A percentile compares a stretch with the other conserved stretches of the same genome.
Conservation (phyloP, 1,140 invertebrate genomes). For the Papilio aristodemus region DNA sequence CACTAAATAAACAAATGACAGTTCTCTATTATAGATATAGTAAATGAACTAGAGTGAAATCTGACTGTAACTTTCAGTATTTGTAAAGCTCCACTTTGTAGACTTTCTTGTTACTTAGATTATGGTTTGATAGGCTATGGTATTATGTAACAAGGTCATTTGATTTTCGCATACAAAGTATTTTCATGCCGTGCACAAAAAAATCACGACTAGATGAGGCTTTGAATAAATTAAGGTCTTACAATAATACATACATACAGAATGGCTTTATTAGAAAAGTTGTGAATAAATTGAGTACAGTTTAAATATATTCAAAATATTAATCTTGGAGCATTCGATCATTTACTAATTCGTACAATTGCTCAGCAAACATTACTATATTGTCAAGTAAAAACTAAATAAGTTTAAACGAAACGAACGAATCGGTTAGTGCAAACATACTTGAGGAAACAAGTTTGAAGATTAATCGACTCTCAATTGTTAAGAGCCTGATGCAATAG, state of each 20-base stretch:
- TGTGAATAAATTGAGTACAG: neutral
- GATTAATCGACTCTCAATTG: constrained; percentile 26
- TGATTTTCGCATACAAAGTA: too few relatives aligned
- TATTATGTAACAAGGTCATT: too few relatives aligned
- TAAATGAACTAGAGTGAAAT: neutral
- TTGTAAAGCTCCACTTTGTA: too few relatives aligned
- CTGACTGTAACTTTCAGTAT: neutral
- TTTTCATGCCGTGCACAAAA: too few relatives aligned
- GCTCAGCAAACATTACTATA: constrained; percentile 8
- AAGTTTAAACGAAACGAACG: neutral
- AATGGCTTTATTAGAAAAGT: too few relatives aligned
- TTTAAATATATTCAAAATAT: neutral
- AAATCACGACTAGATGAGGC: too few relatives aligned
- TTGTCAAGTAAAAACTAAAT: constrained; percentile 16
- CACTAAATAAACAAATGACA: constrained; percentile 84
- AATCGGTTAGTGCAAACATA: constrained; percentile 15
- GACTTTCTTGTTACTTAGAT: too few relatives aligned
- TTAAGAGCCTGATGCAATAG: constrained; percentile 8
- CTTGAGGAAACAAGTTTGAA: constrained; percentile 13
- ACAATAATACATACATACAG: too few relatives aligned
- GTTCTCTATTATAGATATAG: neutral
- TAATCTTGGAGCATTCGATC: neutral
- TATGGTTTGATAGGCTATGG: too few relatives aligned
- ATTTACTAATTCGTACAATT: neutral
- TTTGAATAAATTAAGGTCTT: too few relatives aligned